Percentiles rank a stretch among this genome's conserved stretches.
Conservation (phyloP, 1,140 invertebrate genomes). For the Oncopodura yosiiana region DNA sequence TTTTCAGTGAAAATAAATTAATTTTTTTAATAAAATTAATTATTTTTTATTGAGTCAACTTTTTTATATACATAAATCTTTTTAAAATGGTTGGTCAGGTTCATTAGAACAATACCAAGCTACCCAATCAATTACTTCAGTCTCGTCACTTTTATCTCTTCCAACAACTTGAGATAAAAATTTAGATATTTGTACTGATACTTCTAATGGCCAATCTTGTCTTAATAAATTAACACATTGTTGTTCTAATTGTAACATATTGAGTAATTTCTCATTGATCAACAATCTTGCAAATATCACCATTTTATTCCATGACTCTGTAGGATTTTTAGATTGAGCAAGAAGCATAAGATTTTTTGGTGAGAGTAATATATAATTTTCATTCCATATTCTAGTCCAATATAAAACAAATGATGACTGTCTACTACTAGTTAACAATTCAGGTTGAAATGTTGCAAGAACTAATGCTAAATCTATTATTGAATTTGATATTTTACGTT, state of each 20-base stretch:
- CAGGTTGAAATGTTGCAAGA: slow-evolving; percentile 13
- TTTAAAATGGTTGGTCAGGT: too few relatives aligned
- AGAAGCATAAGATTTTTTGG: slow-evolving; percentile 43
- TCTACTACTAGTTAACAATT: neutral
- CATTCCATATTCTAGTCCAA: slow-evolving; percentile 38
- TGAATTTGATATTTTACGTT: neutral
- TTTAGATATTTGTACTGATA: slow-evolving; percentile 7
- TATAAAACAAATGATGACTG: slow-evolving; percentile 38
- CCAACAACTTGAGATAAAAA: slow-evolving; percentile 11
- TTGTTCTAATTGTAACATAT: slow-evolving; percentile 40
- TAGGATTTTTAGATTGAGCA: slow-evolving; percentile 34
- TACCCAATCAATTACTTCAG: slow-evolving; percentile 34
- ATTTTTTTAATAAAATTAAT: too few relatives aligned
- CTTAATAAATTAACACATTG: slow-evolving; percentile 43
- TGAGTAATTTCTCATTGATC: slow-evolving; percentile 39
- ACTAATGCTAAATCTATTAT: slow-evolving; percentile 17
- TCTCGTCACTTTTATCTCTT: slow-evolving; percentile 2
- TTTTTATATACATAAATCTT: too few relatives aligned
- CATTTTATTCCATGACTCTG: slow-evolving; percentile 21
- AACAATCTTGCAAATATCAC: slow-evolving; percentile 19
- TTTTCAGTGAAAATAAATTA: too few relatives aligned
- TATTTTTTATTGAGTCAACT: too few relatives aligned
- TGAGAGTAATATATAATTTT: slow-evolving; percentile 37
- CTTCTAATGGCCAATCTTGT: slow-evolving; percentile 41
- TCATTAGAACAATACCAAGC: slow-evolving; percentile 22